Evolutionary conservation across 23 tunicate genomes (phyloP).

Genomic region (Trididemnum clinides): DNA sequence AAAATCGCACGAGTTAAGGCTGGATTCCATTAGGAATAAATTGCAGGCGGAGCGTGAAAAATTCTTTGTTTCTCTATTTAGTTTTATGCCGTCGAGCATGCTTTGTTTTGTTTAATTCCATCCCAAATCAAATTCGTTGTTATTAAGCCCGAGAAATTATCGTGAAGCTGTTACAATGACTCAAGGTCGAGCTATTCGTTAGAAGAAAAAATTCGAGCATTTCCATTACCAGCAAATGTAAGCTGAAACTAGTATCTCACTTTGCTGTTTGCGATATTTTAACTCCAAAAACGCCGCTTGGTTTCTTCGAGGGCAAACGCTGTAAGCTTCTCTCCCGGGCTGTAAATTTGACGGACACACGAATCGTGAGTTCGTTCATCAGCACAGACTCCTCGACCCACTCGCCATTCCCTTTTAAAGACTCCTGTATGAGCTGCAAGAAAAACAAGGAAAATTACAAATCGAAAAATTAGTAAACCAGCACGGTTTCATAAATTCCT

Average conservation of each 20-base stretch:
- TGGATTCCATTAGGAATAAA: background rate
- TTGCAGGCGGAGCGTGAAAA: too few relatives aligned
- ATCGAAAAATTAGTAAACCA: background rate
- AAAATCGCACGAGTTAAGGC: background rate
- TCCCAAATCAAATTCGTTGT: too few relatives aligned
- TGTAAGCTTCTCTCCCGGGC: constrained; percentile 82
- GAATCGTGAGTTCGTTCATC: constrained; percentile 78
- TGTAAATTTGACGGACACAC: constrained; percentile 72
- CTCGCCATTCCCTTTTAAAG: constrained; percentile 65
- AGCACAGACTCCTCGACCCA: constrained; percentile 70
- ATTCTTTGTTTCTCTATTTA: too few relatives aligned
- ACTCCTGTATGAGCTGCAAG: constrained; percentile 48
- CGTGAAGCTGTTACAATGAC: too few relatives aligned
- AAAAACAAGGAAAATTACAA: background rate
- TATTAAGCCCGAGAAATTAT: too few relatives aligned
- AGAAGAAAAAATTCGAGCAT: too few relatives aligned
- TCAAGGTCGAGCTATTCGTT: too few relatives aligned
- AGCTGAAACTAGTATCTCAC: constrained; percentile 51
- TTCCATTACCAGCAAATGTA: too few relatives aligned
- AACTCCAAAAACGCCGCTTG: constrained; percentile 86
- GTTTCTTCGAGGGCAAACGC: constrained; percentile 69
- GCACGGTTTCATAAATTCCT: too few relatives aligned
- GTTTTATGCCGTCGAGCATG: background rate
- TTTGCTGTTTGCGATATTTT: constrained; percentile 62
- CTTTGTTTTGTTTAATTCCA: background rate